Percentiles rank a stretch among this genome's conserved stretches.
Evolutionary conservation across 2,888 invertebrate genomes (phyloP).

Genomic region (Chouioia cunea): DNA sequence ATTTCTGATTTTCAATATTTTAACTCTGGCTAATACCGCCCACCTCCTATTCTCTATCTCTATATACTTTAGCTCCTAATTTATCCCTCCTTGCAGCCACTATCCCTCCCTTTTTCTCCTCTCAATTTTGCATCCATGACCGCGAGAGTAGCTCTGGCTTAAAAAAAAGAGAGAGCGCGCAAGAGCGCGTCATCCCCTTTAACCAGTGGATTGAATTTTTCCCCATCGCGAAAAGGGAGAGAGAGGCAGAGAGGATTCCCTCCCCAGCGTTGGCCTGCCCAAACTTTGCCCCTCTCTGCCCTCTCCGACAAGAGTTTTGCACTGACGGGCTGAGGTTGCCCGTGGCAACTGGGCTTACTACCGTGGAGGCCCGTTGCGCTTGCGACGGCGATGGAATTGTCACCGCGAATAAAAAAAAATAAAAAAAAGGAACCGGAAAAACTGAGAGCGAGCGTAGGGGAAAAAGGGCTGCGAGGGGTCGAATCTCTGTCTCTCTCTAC

Average conservation of each 20-base stretch:
- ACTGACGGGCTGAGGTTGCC: conserved; percentile 62
- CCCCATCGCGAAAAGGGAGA: conserved; percentile 28
- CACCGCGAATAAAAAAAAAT: conserved; percentile 47
- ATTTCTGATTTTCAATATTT: conserved; percentile 37
- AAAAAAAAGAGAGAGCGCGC: conserved; percentile 35
- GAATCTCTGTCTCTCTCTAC: conserved; percentile 12
- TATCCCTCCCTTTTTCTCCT: not conserved
- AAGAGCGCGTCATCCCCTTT: conserved; percentile 64
- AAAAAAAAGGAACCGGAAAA: conserved; percentile 33
- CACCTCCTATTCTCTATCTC: conserved; percentile 19
- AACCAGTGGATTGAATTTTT: conserved; percentile 66
- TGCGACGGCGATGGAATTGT: conserved; percentile 63
- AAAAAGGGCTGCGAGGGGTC: conserved; percentile 26
- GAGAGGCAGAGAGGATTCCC: conserved; percentile 41
- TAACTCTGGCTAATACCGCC: conserved; percentile 43
- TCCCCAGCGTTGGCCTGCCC: conserved; percentile 12
- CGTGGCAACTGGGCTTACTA: conserved; percentile 64
- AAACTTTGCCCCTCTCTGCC: conserved; percentile 29
- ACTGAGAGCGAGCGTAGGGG: conserved; percentile 40
- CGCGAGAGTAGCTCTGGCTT: conserved; percentile 15
- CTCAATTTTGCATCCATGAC: conserved; percentile 36
- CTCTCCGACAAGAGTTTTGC: conserved; percentile 62
- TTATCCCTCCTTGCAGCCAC: conserved; percentile 13
- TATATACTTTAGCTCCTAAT: conserved; percentile 41
- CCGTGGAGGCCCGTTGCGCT: conserved; percentile 53